Base-by-base conservation (phyloP, 2,797 vertebrate species). In the Enteromius fasciolatus region DNA sequence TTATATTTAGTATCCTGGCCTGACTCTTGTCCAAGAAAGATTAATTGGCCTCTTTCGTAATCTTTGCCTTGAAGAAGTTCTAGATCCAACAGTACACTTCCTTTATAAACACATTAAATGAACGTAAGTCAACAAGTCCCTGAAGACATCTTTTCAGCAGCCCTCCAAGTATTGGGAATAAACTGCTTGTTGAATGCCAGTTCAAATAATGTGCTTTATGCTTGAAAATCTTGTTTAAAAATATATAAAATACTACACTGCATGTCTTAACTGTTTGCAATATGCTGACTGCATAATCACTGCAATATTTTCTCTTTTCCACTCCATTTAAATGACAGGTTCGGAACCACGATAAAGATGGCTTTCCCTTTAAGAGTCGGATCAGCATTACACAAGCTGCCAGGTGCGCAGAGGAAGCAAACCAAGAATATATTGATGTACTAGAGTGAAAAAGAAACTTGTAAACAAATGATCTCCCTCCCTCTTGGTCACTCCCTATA, bases 311-410 rank as follows among this genome's bases (percentile, higher is more conserved):
- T 54, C n/a, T 41, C 50, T 31, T 69, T 41, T 57, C 50, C 4
- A 14, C 4, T 12, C n/a, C 12, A 6, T 18, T 77, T 41, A 57
- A 41, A 67, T 18, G 72, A 12, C 18, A 54, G 17, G 17, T 57
- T 54, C 9, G 5, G 18, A 44, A 9, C 52, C 36, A 46, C 14
- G 6, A 39, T 57, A 69, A 54, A 52, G 18, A 59, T 23, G 73
- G 3, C 78, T 41, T 84, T 76, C 48, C 69, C 85, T 89, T 88
- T 89, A 87, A 88, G 84, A 83, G 57, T 25, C 59, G 44, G 48
- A 75, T 85, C 63, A 78, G 78, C 79, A 77, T 88, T 88, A 85
- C 84, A 80, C 82, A 87, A 87, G 83, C 78, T 68, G 81, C 78
- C 75, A 82, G 76, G 78, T 85, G 81, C 79, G 57, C 69, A 67